phyloP scores from a whole-genome alignment of 1,140 invertebrate species.

The Melitaea cinxia region DNA sequence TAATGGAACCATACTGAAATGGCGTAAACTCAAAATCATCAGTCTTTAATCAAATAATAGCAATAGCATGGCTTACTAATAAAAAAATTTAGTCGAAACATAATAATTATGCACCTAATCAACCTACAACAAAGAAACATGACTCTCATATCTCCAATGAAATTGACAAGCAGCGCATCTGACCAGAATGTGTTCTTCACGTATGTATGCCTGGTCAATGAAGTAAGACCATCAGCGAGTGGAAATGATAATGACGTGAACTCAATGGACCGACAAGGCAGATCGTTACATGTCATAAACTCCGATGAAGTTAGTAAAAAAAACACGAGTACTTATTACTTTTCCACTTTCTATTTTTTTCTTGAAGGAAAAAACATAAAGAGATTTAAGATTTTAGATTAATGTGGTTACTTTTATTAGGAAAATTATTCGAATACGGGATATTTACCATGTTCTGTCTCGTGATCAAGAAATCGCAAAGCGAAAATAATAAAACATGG shows the following conservation, averaged over 20 bases:
- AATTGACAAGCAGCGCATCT: constrained; percentile 56
- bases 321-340: not conserved
- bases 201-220: constrained; percentile 64
- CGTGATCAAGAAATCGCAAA: too few species aligned
- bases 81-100: not conserved
- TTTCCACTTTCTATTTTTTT: not conserved
- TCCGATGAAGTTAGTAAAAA: constrained; percentile 39
- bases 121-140: constrained; percentile 1
- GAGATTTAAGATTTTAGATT: too few species aligned
- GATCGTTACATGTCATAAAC: constrained; percentile 15
- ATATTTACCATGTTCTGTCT: too few species aligned
- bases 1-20: not conserved
- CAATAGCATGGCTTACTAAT: not conserved
- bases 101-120: not conserved
- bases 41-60: not conserved
- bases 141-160: constrained; percentile 35
- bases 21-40: not conserved
- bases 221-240: constrained; percentile 44
- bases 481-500: too few species aligned
- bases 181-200: constrained; percentile 62
- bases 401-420: too few species aligned
- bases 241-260: constrained; percentile 25
- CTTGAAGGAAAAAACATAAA: not conserved
- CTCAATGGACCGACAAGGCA: constrained; percentile 19
- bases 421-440: too few species aligned